Base-by-base conservation (phyloP, 2,888 invertebrate species). In the Parelbella ahira region DNA sequence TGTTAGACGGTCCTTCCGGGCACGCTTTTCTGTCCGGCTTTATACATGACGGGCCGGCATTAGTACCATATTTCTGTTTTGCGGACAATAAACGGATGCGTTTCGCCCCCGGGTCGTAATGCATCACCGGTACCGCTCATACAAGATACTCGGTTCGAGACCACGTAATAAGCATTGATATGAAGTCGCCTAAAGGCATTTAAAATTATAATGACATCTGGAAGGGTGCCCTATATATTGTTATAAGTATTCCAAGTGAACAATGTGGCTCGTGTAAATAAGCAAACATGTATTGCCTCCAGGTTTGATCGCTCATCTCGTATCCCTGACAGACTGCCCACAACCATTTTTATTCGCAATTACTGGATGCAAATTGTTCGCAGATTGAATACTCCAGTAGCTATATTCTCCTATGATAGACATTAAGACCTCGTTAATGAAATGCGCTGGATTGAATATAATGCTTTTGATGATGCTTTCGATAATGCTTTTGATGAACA, bases 1-100 rank as follows among this genome's bases (percentile, higher is more conserved):
- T 66, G 67, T 73, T 76, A 73, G 70, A 65, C 68, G 68, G 76
- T 58, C 63, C 78, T 63, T 48, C 57, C 49, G 73, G 74, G 71
- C 41, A 51, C 62, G 56, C 56, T 56, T 46, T 41, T 42, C 50
- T 45, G 50, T 49, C 48, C 43, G 49, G 52, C 51, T 46, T 45
- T 50, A 44, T 41, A 53, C 53, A 48, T 53, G 50, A 51, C 51
- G 42, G 41, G 46, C 44, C 39, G 28, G 45, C 43, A 42, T 47
- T 50, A 51, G 48, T 48, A 43, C 51, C 47, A 46, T 52, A 50
- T 53, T 48, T 49, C 51, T 52, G 47, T 47, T 54, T 49, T 36
- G 49, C 49, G 43, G 63, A 68, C 71, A 75, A 74, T 79, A 70
- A 71, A 73, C 69, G 66, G 62, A 73, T 69, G 65, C 65, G 56